Percentiles rank a stretch among this genome's conserved stretches.
Evolutionary conservation across 2,888 invertebrate genomes (phyloP).

Genomic region (Sphaerophoria taeniata): DNA sequence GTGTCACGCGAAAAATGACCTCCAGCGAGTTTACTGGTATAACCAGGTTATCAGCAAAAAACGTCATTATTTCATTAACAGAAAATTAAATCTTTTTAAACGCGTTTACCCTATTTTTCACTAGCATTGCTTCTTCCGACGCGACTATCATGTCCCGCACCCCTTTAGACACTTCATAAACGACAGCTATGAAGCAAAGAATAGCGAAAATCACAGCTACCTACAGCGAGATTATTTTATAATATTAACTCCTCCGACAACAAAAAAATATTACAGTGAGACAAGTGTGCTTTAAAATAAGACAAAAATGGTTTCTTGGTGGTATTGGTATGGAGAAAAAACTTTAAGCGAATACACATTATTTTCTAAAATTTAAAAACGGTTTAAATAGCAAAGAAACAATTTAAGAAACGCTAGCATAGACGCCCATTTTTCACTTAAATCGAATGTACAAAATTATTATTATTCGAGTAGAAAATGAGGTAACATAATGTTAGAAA

Average conservation of each 20-base stretch:
- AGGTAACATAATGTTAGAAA: no score
- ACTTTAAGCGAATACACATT: no score
- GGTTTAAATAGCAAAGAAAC: no score
- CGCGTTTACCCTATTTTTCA: conserved; percentile 14
- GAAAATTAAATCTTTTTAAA: conserved; percentile 53
- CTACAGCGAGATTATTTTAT: conserved; percentile 17
- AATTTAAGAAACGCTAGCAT: no score
- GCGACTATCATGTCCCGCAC: not conserved
- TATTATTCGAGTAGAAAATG: no score
- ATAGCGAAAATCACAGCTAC: conserved; percentile 51
- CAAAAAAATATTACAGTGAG: not conserved
- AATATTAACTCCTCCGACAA: conserved; percentile 33
- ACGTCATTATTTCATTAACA: conserved; percentile 64
- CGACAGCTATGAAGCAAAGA: conserved; percentile 29
- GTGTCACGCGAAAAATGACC: conserved; percentile 24
- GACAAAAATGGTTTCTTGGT: no score
- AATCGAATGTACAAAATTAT: no score
- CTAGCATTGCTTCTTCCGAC: not conserved
- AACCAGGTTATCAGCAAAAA: conserved; percentile 26
- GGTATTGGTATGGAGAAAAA: no score
- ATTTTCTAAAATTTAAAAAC: no score
- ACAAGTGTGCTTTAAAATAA: no score
- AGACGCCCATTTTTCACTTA: no score
- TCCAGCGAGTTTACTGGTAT: conserved; percentile 50
- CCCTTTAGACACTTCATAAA: conserved; percentile 17